Percentiles rank a stretch among this genome's conserved stretches.
Evolutionary conservation across 2,113 vertebrate species (phyloP).

Genomic region (Trinectes maculatus): DNA sequence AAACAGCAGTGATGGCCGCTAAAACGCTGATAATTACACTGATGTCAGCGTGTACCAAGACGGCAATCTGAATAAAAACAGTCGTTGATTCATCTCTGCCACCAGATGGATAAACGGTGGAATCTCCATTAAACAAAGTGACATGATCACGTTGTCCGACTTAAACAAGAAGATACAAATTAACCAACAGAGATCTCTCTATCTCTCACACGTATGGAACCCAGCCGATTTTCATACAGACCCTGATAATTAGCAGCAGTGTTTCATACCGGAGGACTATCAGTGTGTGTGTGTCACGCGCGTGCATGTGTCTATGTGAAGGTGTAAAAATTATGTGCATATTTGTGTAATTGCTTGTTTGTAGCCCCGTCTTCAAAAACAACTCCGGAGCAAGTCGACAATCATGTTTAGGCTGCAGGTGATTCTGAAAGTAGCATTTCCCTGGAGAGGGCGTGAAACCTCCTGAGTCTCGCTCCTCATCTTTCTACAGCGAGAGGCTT

Average conservation of each 20-base stretch:
- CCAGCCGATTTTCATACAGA: constrained; percentile 62
- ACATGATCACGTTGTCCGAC: constrained; percentile 74
- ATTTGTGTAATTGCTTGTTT: constrained; percentile 75
- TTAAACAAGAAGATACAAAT: constrained; percentile 69
- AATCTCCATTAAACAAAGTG: constrained; percentile 69
- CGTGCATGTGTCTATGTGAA: neutral
- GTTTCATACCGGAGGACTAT: constrained; percentile 55
- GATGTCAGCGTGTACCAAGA: constrained; percentile 61
- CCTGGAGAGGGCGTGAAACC: constrained; percentile 62
- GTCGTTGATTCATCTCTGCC: constrained; percentile 69
- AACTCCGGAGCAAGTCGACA: constrained; percentile 56
- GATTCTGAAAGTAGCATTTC: constrained; percentile 76
- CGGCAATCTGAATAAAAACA: constrained; percentile 72
- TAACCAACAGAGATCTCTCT: constrained; percentile 50
- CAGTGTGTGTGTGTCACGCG: neutral
- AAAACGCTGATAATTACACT: constrained; percentile 66
- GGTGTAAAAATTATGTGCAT: constrained; percentile 37
- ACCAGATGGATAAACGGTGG: constrained; percentile 55
- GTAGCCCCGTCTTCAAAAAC: constrained; percentile 68
- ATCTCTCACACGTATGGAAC: constrained; percentile 26
- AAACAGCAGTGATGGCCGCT: constrained; percentile 48
- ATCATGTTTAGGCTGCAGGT: constrained; percentile 81
- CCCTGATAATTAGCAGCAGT: constrained; percentile 71
- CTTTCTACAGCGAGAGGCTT: constrained; percentile 55
- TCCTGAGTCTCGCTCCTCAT: constrained; percentile 55